Evolutionary conservation across 1,140 invertebrate genomes (phyloP).

Genomic region (Cydia splendana): DNA sequence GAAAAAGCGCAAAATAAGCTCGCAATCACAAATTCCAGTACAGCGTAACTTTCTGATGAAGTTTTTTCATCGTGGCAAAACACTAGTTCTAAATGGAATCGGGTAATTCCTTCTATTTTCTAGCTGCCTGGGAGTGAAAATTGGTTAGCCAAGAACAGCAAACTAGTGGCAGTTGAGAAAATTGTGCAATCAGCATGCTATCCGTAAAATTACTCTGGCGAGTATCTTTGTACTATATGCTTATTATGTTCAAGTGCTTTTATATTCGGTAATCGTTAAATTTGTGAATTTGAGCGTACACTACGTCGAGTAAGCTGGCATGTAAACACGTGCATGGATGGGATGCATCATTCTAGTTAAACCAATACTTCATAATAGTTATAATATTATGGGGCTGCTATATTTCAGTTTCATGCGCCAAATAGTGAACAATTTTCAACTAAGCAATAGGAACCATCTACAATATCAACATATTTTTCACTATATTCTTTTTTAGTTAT

Average conservation of each 20-base stretch:
- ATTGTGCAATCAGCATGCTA: slow-evolving; percentile 12
- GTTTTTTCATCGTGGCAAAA: slow-evolving; percentile 13
- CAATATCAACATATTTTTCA: too few relatives aligned
- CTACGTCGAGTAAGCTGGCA: too few relatives aligned
- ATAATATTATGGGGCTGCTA: too few relatives aligned
- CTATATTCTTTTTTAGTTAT: too few relatives aligned
- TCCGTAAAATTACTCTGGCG: not conserved
- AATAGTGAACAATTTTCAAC: too few relatives aligned
- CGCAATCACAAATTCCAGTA: slow-evolving; percentile 3
- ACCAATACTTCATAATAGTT: too few relatives aligned
- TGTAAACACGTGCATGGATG: too few relatives aligned
- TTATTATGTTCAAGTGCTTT: not conserved
- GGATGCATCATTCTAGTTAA: too few relatives aligned
- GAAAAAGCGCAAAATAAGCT: not conserved
- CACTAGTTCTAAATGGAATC: slow-evolving; percentile 19
- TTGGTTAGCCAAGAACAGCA: slow-evolving; percentile 9
- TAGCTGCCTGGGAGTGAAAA: slow-evolving; percentile 15
- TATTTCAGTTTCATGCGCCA: too few relatives aligned
- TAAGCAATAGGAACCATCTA: too few relatives aligned
- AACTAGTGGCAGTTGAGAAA: slow-evolving; percentile 16
- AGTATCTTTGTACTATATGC: not conserved
- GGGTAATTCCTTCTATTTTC: slow-evolving; percentile 7
- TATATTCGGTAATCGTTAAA: not conserved
- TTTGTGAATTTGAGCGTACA: too few relatives aligned
- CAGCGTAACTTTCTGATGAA: slow-evolving; percentile 1